Percentiles rank a stretch among this genome's conserved stretches.
These are phyloP conservation scores for Lottia gigantea DNA, from an alignment of 2,888 invertebrate genomes.

Conservation along the genomic window DNA sequence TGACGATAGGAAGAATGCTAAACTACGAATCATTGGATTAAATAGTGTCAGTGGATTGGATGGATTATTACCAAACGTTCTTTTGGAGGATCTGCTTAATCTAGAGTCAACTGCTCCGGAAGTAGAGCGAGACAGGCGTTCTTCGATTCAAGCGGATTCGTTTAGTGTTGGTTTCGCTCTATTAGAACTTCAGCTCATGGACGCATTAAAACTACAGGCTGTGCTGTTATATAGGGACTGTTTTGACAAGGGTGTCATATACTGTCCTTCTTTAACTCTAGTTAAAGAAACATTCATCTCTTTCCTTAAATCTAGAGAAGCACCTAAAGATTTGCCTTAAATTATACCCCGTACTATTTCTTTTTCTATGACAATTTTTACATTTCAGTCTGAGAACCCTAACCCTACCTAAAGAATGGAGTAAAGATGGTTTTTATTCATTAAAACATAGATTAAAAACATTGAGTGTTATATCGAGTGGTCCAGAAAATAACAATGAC, in stretches of 20 bases:
- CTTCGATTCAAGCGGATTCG: neutral
- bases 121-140: neutral
- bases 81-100: neutral
- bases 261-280: neutral
- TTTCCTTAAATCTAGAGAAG: too few species aligned
- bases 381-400: too few species aligned
- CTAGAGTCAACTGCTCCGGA: neutral
- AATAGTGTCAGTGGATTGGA: neutral
- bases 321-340: too few species aligned
- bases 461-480: too few species aligned
- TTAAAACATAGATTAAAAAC: too few species aligned
- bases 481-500: too few species aligned
- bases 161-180: neutral
- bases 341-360: too few species aligned
- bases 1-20: neutral
- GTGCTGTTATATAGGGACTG: neutral
- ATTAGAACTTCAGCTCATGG: neutral
- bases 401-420: too few species aligned
- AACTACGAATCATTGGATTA: neutral
- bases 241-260: neutral
- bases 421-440: too few species aligned
- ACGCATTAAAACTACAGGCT: neutral
- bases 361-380: too few species aligned
- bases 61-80: neutral
- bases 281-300: neutral